Conservation (phyloP, 2,888 invertebrate genomes). For the Beris morrisii region DNA sequence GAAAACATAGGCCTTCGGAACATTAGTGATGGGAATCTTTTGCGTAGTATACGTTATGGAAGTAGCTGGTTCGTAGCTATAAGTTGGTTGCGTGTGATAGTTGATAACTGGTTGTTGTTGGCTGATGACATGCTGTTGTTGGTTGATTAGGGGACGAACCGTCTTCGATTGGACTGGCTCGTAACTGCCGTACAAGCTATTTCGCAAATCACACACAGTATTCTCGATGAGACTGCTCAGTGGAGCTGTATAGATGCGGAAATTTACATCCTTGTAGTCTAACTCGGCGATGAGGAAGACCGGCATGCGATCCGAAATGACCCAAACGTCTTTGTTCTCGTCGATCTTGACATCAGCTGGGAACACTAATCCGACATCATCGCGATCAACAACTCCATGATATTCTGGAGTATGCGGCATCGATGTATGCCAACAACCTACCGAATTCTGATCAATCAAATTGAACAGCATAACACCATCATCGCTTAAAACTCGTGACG, state of each 20-base stretch:
- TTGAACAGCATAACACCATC: constrained; percentile 75
- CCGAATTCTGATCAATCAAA: constrained; percentile 77
- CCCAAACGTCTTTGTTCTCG: constrained; percentile 72
- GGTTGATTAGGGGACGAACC: constrained; percentile 7
- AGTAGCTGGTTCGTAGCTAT: background rate
- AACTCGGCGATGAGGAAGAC: constrained; percentile 70
- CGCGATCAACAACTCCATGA: constrained; percentile 71
- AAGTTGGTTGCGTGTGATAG: background rate
- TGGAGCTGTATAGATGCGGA: constrained; percentile 72
- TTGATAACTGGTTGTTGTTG: background rate
- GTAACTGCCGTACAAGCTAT: constrained; percentile 5
- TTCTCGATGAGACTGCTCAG: constrained; percentile 66
- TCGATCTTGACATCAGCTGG: constrained; percentile 80
- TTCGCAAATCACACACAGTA: constrained; percentile 69
- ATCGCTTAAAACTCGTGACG: constrained; percentile 73
- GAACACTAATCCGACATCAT: constrained; percentile 75
- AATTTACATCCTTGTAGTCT: constrained; percentile 76
- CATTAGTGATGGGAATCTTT: constrained; percentile 40
- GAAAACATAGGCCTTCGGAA: constrained; percentile 53
- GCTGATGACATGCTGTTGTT: background rate
- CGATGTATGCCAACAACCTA: constrained; percentile 80
- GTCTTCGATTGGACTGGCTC: background rate
- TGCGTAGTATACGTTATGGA: constrained; percentile 38
- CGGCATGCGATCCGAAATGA: constrained; percentile 81
- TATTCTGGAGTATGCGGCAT: constrained; percentile 67